phyloP scores from a whole-genome alignment of 2,888 invertebrate species.

The Athripsodes cinereus region DNA sequence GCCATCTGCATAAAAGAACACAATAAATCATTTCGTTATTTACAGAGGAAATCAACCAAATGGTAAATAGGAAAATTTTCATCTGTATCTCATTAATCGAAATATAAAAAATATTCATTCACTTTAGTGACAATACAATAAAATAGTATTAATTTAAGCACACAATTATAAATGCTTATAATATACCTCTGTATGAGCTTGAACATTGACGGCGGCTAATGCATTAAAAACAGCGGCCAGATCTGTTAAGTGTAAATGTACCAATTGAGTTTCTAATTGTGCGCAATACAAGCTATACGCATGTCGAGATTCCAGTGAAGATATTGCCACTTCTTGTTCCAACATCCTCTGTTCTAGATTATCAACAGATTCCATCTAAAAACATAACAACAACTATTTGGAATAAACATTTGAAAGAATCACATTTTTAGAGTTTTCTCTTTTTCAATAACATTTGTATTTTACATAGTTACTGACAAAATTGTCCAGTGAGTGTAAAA shows the following conservation, averaged over 20 bases:
- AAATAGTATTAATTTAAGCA: neutral
- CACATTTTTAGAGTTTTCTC: too few species aligned
- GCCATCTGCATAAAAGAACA: slow-evolving; percentile 37
- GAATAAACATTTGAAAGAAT: neutral
- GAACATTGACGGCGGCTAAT: slow-evolving; percentile 43
- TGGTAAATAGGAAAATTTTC: too few species aligned
- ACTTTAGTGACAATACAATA: too few species aligned
- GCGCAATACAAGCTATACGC: slow-evolving; percentile 57
- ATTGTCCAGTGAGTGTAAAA: too few species aligned
- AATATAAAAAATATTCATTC: too few species aligned
- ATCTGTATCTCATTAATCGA: too few species aligned
- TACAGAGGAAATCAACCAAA: too few species aligned
- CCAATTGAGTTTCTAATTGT: slow-evolving; percentile 56
- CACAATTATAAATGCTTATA: neutral
- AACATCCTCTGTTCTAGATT: slow-evolving; percentile 56
- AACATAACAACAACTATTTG: too few species aligned
- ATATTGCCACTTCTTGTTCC: slow-evolving; percentile 56
- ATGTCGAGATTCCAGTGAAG: slow-evolving; percentile 54
- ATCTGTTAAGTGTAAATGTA: slow-evolving; percentile 54
- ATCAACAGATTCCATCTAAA: slow-evolving; percentile 54
- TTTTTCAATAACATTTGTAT: too few species aligned
- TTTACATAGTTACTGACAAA: too few species aligned
- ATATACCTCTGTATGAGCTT: slow-evolving; percentile 48
- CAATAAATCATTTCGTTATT: neutral
- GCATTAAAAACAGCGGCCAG: slow-evolving; percentile 52